Percentiles rank a stretch among this genome's conserved stretches.
These are phyloP conservation scores for Luffia ferchaultella DNA, from an alignment of 2,888 invertebrate species.

Conservation along the genomic window DNA sequence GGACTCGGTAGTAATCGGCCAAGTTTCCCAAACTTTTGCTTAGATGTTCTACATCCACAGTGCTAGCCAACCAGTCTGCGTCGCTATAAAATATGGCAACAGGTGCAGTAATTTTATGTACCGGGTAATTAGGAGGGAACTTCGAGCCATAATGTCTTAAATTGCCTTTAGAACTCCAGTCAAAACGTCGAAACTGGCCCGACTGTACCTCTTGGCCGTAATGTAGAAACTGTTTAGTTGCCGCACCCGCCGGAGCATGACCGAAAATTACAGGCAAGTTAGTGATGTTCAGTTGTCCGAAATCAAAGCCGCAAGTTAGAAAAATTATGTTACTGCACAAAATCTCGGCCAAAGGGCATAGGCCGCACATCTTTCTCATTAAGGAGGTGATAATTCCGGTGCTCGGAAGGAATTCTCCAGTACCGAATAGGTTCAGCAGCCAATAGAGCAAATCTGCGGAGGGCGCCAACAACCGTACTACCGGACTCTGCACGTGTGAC, in stretches of 20 bases:
- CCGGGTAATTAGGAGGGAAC: constrained; percentile 36
- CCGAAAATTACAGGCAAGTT: constrained; percentile 45
- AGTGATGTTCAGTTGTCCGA: constrained; percentile 48
- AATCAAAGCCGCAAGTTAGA: constrained; percentile 54
- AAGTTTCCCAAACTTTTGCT: constrained; percentile 18
- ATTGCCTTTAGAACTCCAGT: constrained; percentile 30
- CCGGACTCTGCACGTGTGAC: constrained; percentile 43
- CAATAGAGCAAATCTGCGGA: constrained; percentile 1
- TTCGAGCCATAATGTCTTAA: constrained; percentile 9
- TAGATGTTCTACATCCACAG: neutral
- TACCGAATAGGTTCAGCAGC: constrained; percentile 30
- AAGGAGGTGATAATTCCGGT: constrained; percentile 39
- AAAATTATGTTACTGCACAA: constrained; percentile 61
- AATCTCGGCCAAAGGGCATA: constrained; percentile 28
- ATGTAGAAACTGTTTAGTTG: constrained; percentile 55
- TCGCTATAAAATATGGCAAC: constrained; percentile 35
- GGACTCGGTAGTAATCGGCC: constrained; percentile 19
- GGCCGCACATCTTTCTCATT: constrained; percentile 32
- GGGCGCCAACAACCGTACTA: constrained; percentile 33
- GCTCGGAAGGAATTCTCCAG: constrained; percentile 66
- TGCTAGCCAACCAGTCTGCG: constrained; percentile 27
- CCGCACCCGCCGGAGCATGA: constrained; percentile 55
- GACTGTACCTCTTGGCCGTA: constrained; percentile 41
- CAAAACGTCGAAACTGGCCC: constrained; percentile 36
- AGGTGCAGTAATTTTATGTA: constrained; percentile 30